A percentile compares a stretch with the other conserved stretches of the same genome.
These are phyloP conservation scores for Platycnemis pennipes DNA, from an alignment of 2,888 invertebrate genomes.

Conservation along the genomic window DNA sequence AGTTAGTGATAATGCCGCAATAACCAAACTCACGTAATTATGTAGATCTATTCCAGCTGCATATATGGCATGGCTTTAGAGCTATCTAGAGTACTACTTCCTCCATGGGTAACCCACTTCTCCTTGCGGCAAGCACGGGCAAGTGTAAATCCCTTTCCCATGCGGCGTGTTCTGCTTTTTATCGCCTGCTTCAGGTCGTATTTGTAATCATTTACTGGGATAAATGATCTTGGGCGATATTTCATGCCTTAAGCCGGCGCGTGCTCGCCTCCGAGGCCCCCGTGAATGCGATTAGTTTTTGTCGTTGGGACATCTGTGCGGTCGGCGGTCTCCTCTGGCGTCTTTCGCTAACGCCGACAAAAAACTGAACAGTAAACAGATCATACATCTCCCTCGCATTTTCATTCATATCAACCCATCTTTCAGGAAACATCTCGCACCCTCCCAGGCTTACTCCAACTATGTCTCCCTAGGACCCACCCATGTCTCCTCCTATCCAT, in stretches of 20 bases:
- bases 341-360: slow-evolving; percentile 26
- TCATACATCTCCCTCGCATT: slow-evolving; percentile 59
- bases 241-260: slow-evolving; percentile 48
- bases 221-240: slow-evolving; percentile 50
- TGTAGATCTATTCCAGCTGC: too few relatives aligned
- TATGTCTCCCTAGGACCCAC: not conserved
- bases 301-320: slow-evolving; percentile 56
- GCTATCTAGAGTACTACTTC: too few relatives aligned
- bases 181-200: not conserved
- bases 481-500: not conserved
- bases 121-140: not conserved
- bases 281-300: slow-evolving; percentile 66
- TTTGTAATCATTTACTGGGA: slow-evolving; percentile 1
- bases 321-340: slow-evolving; percentile 16
- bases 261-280: slow-evolving; percentile 9
- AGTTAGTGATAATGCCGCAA: too few relatives aligned
- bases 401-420: slow-evolving; percentile 55
- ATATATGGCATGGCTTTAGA: too few relatives aligned
- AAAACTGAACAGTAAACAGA: slow-evolving; percentile 63
- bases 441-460: not conserved
- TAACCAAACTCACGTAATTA: too few relatives aligned
- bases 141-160: not conserved
- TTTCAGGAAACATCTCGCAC: not conserved
- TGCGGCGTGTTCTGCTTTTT: not conserved
- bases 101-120: too few relatives aligned